Conservation (phyloP, 92 coral and sea anemone genomes). For the Actinostola sp. region DNA sequence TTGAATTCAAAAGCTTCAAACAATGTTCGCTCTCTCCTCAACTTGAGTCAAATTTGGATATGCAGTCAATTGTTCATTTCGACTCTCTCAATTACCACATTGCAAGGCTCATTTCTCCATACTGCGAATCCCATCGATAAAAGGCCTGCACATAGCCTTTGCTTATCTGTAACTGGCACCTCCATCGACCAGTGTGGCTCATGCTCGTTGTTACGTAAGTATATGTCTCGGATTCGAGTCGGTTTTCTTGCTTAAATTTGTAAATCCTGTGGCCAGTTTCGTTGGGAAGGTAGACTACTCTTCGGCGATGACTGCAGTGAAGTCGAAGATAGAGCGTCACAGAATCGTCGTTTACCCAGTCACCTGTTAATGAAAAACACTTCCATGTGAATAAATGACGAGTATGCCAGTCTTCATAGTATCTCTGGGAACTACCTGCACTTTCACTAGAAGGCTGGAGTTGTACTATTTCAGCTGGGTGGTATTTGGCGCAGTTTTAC, state of each 20-base stretch:
- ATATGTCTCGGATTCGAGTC: slow-evolving; percentile 82
- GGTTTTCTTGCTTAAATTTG: slow-evolving; percentile 78
- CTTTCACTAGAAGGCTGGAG: too few species aligned
- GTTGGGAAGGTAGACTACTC: slow-evolving; percentile 74
- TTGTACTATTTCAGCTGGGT: too few species aligned
- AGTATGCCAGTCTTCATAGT: too few species aligned
- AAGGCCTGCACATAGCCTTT: slow-evolving; percentile 73
- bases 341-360: slow-evolving; percentile 89
- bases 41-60: too few species aligned
- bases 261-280: slow-evolving; percentile 75
- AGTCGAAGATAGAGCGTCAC: slow-evolving; percentile 77
- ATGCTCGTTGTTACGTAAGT: slow-evolving; percentile 73
- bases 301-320: slow-evolving; percentile 74
- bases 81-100: too few species aligned
- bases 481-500: too few species aligned
- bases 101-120: slow-evolving; percentile 80
- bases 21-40: too few species aligned
- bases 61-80: too few species aligned
- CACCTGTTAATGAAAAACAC: slow-evolving; percentile 56
- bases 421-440: too few species aligned
- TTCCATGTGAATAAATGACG: not conserved
- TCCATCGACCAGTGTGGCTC: slow-evolving; percentile 76
- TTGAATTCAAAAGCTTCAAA: too few species aligned
- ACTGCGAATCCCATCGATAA: slow-evolving; percentile 90
- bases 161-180: slow-evolving; percentile 80